Percentiles rank a stretch among this genome's conserved stretches.
phyloP scores from a whole-genome alignment of 1,140 invertebrate species.

The Rhagoletis pomonella region DNA sequence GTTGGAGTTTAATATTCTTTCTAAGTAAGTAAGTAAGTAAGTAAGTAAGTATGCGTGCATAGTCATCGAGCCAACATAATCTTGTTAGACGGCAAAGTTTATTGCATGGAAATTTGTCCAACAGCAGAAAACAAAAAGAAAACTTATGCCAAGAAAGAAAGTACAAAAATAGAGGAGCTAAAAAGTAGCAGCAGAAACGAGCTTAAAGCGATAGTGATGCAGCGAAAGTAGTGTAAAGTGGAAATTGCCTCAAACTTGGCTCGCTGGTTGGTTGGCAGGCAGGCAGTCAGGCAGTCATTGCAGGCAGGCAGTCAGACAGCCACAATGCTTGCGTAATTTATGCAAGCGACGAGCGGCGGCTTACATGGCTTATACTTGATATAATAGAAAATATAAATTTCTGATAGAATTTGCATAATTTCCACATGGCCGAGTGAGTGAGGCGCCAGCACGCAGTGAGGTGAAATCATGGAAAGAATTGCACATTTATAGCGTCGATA shows the following conservation, averaged over 20 bases:
- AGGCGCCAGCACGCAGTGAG: too few species aligned
- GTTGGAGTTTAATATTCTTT: not conserved
- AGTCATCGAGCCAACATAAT: conserved; percentile 43
- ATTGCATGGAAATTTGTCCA: conserved; percentile 41
- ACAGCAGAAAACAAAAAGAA: not conserved
- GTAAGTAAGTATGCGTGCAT: not conserved
- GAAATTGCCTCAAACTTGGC: not conserved
- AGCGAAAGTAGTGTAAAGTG: conserved; percentile 1
- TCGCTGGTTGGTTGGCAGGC: not conserved
- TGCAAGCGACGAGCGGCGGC: conserved; percentile 34
- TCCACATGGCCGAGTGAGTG: not conserved
- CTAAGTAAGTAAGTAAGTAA: not conserved
- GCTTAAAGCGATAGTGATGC: not conserved
- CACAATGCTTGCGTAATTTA: conserved; percentile 25
- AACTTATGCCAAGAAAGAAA: conserved; percentile 24
- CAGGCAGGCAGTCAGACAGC: not conserved
- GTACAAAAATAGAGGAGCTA: not conserved
- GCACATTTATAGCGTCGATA: not conserved
- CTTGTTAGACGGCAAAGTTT: conserved; percentile 49
- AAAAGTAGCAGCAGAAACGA: not conserved
- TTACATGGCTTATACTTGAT: conserved; percentile 43
- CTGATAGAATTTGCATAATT: conserved; percentile 48
- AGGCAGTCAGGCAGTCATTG: not conserved
- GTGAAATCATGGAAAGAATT: not conserved
- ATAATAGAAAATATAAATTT: conserved; percentile 51